phyloP scores from a whole-genome alignment of 2,888 invertebrate species.

The Amphipoea lucens region DNA sequence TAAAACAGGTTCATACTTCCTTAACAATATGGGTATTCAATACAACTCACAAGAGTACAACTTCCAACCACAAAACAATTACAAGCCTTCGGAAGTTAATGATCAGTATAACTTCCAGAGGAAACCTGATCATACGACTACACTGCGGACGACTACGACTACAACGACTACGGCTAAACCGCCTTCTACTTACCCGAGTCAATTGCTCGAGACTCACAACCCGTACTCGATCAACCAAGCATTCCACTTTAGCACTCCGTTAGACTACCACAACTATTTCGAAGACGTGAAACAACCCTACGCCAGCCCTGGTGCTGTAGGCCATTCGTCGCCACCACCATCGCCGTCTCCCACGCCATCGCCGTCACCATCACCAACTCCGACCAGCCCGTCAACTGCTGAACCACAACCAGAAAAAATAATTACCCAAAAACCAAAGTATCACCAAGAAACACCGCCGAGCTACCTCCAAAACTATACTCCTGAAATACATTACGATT shows the following conservation, averaged over 20 bases:
- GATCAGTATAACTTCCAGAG: conserved; percentile 74
- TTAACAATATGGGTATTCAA: conserved; percentile 75
- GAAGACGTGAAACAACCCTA: conserved; percentile 83
- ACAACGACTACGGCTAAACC: conserved; percentile 79
- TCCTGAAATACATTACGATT: conserved; percentile 85
- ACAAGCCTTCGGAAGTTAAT: conserved; percentile 69
- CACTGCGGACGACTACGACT: conserved; percentile 74
- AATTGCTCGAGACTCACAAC: conserved; percentile 86
- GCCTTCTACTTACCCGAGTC: conserved; percentile 83
- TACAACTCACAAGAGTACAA: conserved; percentile 77
- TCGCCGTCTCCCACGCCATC: conserved; percentile 31
- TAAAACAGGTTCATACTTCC: conserved; percentile 80
- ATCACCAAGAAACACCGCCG: conserved; percentile 77
- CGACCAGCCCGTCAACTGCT: conserved; percentile 65
- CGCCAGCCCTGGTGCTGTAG: conserved; percentile 71
- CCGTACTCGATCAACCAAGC: conserved; percentile 89
- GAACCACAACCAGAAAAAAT: conserved; percentile 72
- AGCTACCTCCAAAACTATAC: conserved; percentile 82
- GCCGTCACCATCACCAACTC: conserved; percentile 55
- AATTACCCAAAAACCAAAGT: conserved; percentile 77
- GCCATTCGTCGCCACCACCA: conserved; percentile 67
- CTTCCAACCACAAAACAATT: conserved; percentile 72
- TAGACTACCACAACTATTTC: conserved; percentile 85
- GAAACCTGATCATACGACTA: conserved; percentile 74
- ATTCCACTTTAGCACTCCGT: conserved; percentile 87